A percentile compares a stretch with the other conserved stretches of the same genome.
These are phyloP conservation scores for Sterrhoptilus dennistouni DNA, from an alignment of 2,113 vertebrate genomes.

Conservation along the genomic window DNA sequence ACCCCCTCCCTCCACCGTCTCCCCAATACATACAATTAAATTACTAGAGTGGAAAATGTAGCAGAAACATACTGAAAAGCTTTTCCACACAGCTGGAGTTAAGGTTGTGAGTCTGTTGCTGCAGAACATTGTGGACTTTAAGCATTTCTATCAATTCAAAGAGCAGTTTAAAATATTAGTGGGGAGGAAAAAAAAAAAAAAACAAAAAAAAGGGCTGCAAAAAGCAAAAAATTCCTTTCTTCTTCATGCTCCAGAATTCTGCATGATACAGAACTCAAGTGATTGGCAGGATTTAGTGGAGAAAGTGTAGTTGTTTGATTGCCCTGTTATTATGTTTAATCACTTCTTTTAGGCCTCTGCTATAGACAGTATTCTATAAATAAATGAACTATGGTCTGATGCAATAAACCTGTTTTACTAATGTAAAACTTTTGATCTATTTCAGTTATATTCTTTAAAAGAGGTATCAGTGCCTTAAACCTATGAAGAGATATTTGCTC, in stretches of 20 bases:
- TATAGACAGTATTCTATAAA: background rate
- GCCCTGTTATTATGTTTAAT: background rate
- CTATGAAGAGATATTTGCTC: background rate
- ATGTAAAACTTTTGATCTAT: background rate
- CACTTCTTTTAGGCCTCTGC: background rate
- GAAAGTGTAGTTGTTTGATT: background rate
- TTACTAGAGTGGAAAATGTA: background rate
- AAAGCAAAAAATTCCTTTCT: background rate
- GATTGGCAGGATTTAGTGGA: background rate
- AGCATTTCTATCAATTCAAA: background rate
- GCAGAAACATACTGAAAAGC: background rate
- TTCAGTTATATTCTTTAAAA: background rate
- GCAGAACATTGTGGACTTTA: background rate
- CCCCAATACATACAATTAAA: background rate
- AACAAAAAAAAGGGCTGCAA: rapidly evolving
- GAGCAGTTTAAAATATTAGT: background rate
- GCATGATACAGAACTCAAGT: background rate
- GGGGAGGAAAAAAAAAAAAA: background rate
- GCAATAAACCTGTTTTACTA: background rate
- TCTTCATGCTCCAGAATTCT: background rate
- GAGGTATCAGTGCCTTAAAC: background rate
- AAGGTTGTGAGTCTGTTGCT: background rate
- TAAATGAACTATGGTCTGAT: background rate
- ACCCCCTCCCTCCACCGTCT: no score
- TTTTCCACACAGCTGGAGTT: background rate